Conservation (phyloP, 2,888 invertebrate genomes). For the Lysandra coridon region DNA sequence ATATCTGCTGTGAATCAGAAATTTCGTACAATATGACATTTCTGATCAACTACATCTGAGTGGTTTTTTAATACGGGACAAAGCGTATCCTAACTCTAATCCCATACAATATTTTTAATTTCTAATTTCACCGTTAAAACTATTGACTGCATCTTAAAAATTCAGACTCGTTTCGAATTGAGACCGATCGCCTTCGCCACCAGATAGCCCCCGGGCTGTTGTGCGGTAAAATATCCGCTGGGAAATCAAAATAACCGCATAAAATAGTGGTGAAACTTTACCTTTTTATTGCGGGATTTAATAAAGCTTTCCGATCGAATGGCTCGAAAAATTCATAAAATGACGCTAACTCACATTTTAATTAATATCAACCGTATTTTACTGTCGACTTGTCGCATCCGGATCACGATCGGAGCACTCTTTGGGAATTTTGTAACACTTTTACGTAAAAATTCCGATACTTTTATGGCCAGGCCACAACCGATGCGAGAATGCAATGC, state of each 20-base stretch:
- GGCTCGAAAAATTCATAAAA: background rate
- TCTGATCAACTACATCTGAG: too few species aligned
- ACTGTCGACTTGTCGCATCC: background rate
- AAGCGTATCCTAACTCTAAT: too few species aligned
- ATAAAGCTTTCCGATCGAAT: background rate
- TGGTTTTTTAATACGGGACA: too few species aligned
- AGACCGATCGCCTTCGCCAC: background rate
- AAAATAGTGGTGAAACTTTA: slow-evolving; percentile 16
- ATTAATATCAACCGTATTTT: background rate
- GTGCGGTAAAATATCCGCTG: slow-evolving; percentile 19
- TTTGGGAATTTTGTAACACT: background rate
- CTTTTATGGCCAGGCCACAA: too few species aligned
- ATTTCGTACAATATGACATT: too few species aligned
- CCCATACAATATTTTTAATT: too few species aligned
- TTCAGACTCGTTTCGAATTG: background rate
- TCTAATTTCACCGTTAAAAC: background rate
- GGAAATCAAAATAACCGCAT: slow-evolving; percentile 20
- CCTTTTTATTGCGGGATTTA: slow-evolving; percentile 13
- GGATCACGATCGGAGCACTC: background rate
- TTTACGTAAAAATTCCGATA: too few species aligned
- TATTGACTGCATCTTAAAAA: background rate
- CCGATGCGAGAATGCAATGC: too few species aligned
- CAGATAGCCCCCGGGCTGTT: background rate
- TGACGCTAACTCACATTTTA: background rate
- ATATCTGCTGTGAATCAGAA: too few species aligned